These are phyloP conservation scores for Eufriesea mexicana DNA, from an alignment of 1,140 invertebrate species.

Conservation along the genomic window DNA sequence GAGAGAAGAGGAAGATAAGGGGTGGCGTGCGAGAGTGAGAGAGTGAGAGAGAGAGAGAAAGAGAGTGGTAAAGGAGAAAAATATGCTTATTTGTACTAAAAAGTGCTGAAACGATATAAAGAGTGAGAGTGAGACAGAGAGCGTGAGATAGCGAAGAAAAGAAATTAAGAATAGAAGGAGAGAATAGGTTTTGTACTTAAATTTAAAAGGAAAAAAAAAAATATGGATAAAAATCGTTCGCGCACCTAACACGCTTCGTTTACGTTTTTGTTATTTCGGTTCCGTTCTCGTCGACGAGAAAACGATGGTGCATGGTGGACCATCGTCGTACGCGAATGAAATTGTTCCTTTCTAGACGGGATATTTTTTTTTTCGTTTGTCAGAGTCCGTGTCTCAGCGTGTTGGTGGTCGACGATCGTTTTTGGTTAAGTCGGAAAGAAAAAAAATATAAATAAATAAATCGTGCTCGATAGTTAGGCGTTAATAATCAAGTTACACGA, in stretches of 20 bases:
- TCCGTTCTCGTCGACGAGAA: background rate
- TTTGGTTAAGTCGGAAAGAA: background rate
- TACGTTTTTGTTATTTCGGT: background rate
- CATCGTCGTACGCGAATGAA: background rate
- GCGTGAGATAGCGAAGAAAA: slow-evolving; percentile 3
- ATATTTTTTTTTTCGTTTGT: too few relatives aligned
- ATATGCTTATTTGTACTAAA: slow-evolving; percentile 14
- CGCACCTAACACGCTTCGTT: background rate
- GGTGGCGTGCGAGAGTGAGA: background rate
- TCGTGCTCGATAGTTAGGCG: slow-evolving; percentile 22
- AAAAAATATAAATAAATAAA: background rate
- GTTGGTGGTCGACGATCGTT: slow-evolving; percentile 26
- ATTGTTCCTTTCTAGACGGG: background rate
- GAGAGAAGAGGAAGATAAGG: background rate
- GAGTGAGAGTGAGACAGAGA: background rate
- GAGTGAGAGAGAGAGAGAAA: background rate
- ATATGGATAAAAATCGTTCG: background rate
- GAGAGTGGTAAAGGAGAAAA: background rate
- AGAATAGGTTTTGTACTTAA: slow-evolving; percentile 50
- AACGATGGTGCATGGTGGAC: background rate
- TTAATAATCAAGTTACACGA: slow-evolving; percentile 30
- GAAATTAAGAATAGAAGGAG: background rate
- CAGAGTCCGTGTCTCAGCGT: background rate
- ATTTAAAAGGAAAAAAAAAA: background rate
- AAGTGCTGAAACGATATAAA: background rate